Base-by-base conservation (phyloP, 2,113 vertebrate species). In the Pituophis catenifer region DNA sequence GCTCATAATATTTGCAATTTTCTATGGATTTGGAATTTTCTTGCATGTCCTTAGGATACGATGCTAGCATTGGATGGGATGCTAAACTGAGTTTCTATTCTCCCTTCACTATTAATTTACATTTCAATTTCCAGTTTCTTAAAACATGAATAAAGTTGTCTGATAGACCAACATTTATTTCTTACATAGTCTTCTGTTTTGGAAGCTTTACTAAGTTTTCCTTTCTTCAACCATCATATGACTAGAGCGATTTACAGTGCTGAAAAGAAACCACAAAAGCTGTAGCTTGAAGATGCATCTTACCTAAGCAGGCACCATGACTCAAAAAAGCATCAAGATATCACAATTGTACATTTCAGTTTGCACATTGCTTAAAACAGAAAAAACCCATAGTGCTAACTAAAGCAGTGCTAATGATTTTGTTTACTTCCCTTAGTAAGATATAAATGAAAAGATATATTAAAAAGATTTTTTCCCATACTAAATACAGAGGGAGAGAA, bases 361-460 rank as follows among this genome's bases (percentile, higher is more conserved):
- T 95, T 97, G 96, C 94, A 96, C 33, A 59, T 17, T 90, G 92
- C 94, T 96, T 96, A 97, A 96, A 97, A 95, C 89, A 94, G 65
- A 24, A 94, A 95, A 86, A 38, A 58, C 21, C 3, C 19, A 57
- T 95, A 85, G 57, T 70, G 62, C 96, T 57, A 94, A 55, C 44
- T 92, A 95, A 70, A 93, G 95, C 97, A 95, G 91, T 93, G 91
- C 24, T 94, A 62, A 58, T 93, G 58, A 90, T 52, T 0, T 38
- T 92, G 88, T 86, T 50, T 17, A 91, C 94, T 94, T 91, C 90
- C 88, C 89, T 92, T 91, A 93, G 52, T 65, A 86, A 94, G 92
- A 62, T 89, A 89, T 89, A 89, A 92, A 93, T 54, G 53, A 91
- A 95, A 92, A 92, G 8, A 90, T 26, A 86, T 33, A 26, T 55